Percentiles rank a stretch among this genome's conserved stretches.
These are phyloP conservation scores for Porphyrio hochstetteri DNA, from an alignment of 2,113 vertebrate genomes.

Conservation along the genomic window DNA sequence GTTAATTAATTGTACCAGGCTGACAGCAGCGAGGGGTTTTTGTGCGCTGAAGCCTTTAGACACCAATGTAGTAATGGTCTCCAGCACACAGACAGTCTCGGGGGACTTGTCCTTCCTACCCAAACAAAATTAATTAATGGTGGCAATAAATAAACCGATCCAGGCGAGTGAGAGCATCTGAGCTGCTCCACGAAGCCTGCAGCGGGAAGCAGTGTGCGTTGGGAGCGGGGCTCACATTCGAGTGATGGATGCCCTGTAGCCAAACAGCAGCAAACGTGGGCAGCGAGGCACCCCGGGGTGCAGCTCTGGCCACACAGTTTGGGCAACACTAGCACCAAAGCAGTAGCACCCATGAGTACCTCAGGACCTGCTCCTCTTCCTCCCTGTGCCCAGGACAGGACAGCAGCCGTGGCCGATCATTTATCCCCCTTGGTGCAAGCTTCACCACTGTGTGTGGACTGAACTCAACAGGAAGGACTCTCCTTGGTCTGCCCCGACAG, in stretches of 20 bases:
- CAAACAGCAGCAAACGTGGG: neutral
- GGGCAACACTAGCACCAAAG: neutral
- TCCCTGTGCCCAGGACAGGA: neutral
- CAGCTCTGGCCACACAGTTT: neutral
- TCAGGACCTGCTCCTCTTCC: neutral
- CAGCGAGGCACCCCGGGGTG: neutral
- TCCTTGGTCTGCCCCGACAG: rapidly evolving
- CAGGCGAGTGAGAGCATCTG: neutral
- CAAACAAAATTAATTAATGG: constrained; percentile 34
- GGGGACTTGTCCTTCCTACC: constrained; percentile 28
- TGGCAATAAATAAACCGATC: constrained; percentile 50
- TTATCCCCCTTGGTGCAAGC: neutral
- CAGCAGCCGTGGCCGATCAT: neutral
- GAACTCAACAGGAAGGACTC: neutral
- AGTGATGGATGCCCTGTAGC: neutral
- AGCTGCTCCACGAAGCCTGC: neutral
- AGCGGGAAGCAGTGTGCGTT: neutral
- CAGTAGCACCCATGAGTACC: neutral
- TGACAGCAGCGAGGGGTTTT: neutral
- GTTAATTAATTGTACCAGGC: constrained; percentile 36
- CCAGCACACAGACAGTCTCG: constrained; percentile 2
- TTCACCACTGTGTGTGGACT: neutral
- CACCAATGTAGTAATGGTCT: constrained; percentile 53
- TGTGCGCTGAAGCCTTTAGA: neutral
- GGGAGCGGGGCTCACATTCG: neutral